phyloP scores from a whole-genome alignment of 2,888 invertebrate genomes.

The Tyria jacobaeae region DNA sequence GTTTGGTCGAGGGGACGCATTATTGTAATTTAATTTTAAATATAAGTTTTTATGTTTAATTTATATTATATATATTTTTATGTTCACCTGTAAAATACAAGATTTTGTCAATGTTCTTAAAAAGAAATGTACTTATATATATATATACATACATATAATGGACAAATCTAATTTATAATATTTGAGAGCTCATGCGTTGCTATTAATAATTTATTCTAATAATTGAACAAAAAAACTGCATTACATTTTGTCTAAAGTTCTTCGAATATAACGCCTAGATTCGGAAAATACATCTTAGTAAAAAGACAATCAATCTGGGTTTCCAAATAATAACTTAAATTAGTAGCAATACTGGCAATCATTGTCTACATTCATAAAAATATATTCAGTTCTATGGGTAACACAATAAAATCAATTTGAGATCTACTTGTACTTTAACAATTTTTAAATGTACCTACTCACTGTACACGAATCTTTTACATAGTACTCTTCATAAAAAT shows the following conservation, averaged over 20 bases:
- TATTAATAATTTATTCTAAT: constrained; percentile 25
- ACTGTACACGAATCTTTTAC: constrained; percentile 39
- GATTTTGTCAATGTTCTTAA: too few species aligned
- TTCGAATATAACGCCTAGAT: constrained; percentile 15
- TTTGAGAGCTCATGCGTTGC: background rate
- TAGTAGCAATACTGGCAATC: constrained; percentile 34
- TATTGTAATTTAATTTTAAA: too few species aligned
- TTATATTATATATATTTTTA: too few species aligned
- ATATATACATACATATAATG: too few species aligned
- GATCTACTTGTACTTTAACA: constrained; percentile 67
- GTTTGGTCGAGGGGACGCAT: too few species aligned
- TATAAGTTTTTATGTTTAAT: too few species aligned
- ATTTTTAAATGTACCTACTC: constrained; percentile 41
- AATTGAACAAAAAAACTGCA: constrained; percentile 35
- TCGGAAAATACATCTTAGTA: too few species aligned
- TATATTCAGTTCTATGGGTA: constrained; percentile 21
- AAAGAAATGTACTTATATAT: too few species aligned
- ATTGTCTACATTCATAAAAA: constrained; percentile 36
- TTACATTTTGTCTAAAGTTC: constrained; percentile 24
- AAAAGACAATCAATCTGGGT: constrained; percentile 2
- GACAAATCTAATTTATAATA: too few species aligned
- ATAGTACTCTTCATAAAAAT: constrained; percentile 51
- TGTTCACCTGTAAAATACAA: too few species aligned
- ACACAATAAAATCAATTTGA: constrained; percentile 52
- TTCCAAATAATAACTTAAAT: constrained; percentile 3